These are phyloP conservation scores for Synodontis membranacea DNA, from an alignment of 2,113 vertebrate genomes.

Conservation along the genomic window DNA sequence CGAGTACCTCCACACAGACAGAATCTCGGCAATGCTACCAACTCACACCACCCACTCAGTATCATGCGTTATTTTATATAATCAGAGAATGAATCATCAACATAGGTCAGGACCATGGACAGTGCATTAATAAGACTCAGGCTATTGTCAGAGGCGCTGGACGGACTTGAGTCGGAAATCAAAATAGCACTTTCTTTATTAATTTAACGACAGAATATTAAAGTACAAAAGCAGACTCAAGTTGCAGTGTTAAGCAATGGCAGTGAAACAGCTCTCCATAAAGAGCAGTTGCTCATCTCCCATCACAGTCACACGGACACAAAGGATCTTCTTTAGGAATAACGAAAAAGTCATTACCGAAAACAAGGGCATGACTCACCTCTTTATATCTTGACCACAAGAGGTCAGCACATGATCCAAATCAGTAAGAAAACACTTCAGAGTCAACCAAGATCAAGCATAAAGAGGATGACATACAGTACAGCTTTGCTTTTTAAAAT, in stretches of 20 bases:
- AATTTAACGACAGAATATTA: neutral
- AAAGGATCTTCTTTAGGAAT: neutral
- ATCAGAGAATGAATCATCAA: conserved; percentile 23
- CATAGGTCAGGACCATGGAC: conserved; percentile 19
- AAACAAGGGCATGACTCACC: neutral
- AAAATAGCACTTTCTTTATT: neutral
- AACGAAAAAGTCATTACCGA: neutral
- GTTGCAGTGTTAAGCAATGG: neutral
- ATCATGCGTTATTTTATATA: conserved; percentile 14
- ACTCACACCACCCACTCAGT: neutral
- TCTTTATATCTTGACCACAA: conserved; percentile 27
- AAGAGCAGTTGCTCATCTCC: neutral
- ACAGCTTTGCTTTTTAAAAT: neutral
- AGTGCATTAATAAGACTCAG: neutral
- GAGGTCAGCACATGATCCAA: conserved; percentile 26
- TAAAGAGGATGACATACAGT: neutral
- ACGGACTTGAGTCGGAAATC: neutral
- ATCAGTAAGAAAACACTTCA: neutral
- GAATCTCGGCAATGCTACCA: neutral
- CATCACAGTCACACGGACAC: neutral
- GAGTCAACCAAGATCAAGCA: neutral
- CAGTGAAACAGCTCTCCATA: neutral
- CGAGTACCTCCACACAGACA: neutral
- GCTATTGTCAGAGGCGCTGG: neutral
- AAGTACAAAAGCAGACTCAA: neutral